Evolutionary conservation across 2,113 vertebrate genomes (phyloP).

Genomic region (Isichthys henryi): DNA sequence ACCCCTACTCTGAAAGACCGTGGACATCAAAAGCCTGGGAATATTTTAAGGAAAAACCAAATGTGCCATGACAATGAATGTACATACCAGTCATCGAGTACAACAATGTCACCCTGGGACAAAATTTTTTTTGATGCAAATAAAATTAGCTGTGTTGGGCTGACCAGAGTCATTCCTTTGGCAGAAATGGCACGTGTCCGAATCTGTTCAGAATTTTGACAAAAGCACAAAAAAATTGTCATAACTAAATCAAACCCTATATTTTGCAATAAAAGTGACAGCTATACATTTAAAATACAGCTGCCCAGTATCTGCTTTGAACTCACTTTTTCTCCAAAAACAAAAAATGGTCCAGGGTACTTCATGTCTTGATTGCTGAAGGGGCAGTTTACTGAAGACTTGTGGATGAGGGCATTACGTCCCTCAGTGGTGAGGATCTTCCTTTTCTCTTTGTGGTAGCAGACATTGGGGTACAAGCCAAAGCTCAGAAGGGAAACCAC

Average conservation of each 20-base stretch:
- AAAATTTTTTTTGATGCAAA: slow-evolving; percentile 85
- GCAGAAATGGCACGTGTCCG: slow-evolving; percentile 91
- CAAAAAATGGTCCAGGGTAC: slow-evolving; percentile 88
- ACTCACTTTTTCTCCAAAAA: slow-evolving; percentile 90
- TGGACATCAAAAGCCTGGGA: background rate
- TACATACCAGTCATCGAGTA: slow-evolving; percentile 84
- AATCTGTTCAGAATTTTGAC: slow-evolving; percentile 64
- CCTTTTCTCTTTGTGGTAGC: slow-evolving; percentile 95
- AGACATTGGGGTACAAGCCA: slow-evolving; percentile 89
- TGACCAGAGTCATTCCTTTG: slow-evolving; percentile 94
- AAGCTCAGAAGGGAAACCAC: slow-evolving; percentile 88
- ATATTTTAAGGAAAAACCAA: background rate
- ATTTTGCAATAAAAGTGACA: background rate
- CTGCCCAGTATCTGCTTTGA: background rate
- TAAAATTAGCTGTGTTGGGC: slow-evolving; percentile 83
- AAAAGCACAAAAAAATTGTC: background rate
- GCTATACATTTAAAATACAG: background rate
- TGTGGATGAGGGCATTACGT: slow-evolving; percentile 91
- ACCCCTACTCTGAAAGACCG: background rate
- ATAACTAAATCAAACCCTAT: background rate
- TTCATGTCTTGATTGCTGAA: slow-evolving; percentile 87
- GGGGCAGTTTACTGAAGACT: slow-evolving; percentile 92
- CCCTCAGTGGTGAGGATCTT: slow-evolving; percentile 94
- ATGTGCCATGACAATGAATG: background rate
- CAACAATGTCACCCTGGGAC: slow-evolving; percentile 71